Evolutionary conservation across 30 jellyfish, hydroid and myxozoan genomes (phyloP), one percentile per base, ranked within the genome.

Genomic region (Hydractinia symbiolongicarpus): DNA sequence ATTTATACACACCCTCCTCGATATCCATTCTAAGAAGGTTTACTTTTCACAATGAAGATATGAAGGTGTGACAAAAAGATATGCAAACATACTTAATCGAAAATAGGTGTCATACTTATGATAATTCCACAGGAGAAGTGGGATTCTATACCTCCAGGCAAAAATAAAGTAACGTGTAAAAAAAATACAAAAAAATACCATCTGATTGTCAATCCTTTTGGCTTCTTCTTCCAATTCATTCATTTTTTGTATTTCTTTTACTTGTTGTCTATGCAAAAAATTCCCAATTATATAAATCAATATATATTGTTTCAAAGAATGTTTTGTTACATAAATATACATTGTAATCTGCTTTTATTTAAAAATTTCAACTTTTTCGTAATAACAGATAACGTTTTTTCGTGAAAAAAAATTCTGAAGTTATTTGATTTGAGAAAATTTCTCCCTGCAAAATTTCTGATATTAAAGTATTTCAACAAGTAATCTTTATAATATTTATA

Each of bases 261-360:
- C 6, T 64, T 64, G 52, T 51, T 7, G 40, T 13, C 74, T 64
- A 64, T 6, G 40, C 9, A 64, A n/a, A 6, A 15, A 9, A 50
- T 4, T 82, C 86, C n/a, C 78, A 75, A 55, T 78, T 52, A n/a
- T 85, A 53, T 11, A 76, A 68, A 44, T 84, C 78, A 61, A 50
- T 66, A 78, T 83, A 69, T 66, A 16, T 17, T 73, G 44, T 30
- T 30, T 2, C 44, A 30, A 30, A 30, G 44, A 30, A 30, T 30
- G 1, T 30, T 30, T 30, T 30, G 44, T 30, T 30, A 1, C 44
- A 30, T 30, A 30, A 30, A 30, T 30, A 30, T 30, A 30, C 44
- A 30, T 30, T 30, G 44, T 30, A 30, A 30, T 30, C 44, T 2
- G 44, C 44, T 30, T 30, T 30, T 30, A 30, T 30, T 30, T 30